Percentiles rank a stretch among this genome's conserved stretches.
phyloP scores from a whole-genome alignment of 2,113 vertebrate species.

The Chionomys nivalis region DNA sequence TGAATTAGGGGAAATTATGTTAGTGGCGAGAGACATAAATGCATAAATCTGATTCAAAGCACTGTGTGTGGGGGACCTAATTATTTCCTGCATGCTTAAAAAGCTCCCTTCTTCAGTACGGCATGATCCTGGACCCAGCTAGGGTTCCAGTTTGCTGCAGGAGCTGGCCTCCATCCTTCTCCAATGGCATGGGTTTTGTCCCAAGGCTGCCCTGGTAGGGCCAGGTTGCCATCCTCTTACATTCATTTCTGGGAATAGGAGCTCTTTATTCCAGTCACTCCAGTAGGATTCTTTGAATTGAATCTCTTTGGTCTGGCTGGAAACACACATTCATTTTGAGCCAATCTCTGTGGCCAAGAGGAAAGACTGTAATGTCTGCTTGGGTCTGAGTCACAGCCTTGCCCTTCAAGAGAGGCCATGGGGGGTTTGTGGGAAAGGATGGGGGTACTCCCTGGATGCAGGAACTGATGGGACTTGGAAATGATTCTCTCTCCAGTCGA shows the following conservation, averaged over 20 bases:
- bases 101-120: background rate
- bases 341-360: conserved; percentile 47
- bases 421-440: background rate
- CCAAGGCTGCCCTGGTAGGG: background rate
- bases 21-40: conserved; percentile 26
- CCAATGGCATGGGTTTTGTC: background rate
- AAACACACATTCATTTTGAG: conserved; percentile 17
- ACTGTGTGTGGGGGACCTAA: background rate
- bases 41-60: conserved; percentile 16
- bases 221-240: background rate
- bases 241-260: conserved; percentile 57
- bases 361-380: conserved; percentile 48
- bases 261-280: conserved; percentile 51
- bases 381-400: conserved; percentile 60
- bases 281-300: conserved; percentile 36
- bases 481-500: background rate
- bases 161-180: background rate
- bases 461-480: background rate
- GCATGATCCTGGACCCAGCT: background rate
- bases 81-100: background rate
- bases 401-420: background rate
- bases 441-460: conserved; percentile 16
- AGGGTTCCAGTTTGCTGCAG: background rate
- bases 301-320: conserved; percentile 64
- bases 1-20: conserved; percentile 39